Percentiles rank a stretch among this genome's conserved stretches.
These are phyloP conservation scores for Ctena decussata DNA, from an alignment of 2,888 invertebrate genomes.

Conservation along the genomic window DNA sequence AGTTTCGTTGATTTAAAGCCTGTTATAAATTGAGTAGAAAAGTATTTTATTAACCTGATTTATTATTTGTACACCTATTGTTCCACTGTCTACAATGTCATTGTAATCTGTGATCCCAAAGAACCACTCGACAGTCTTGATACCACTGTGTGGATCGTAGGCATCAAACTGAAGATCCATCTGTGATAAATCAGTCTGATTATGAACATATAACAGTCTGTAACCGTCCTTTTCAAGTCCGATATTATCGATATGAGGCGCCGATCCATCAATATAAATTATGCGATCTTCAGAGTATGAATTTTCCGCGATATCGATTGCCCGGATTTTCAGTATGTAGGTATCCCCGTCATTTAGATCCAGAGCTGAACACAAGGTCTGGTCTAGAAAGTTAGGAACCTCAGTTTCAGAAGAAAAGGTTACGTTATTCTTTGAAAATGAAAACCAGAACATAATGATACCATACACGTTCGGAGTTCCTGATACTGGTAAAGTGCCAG, in stretches of 20 bases:
- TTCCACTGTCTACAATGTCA: background rate
- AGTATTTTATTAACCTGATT: background rate
- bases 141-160: conserved; percentile 71
- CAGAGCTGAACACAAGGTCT: conserved; percentile 46
- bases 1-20: too few species aligned
- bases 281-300: conserved; percentile 46
- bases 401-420: background rate
- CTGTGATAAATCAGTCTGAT: conserved; percentile 62
- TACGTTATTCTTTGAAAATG: conserved; percentile 37
- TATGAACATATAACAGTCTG: conserved; percentile 63
- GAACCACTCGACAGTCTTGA: conserved; percentile 61
- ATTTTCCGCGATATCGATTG: conserved; percentile 63
- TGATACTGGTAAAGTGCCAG: conserved; percentile 54
- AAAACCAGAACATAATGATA: conserved; percentile 47
- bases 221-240: conserved; percentile 63
- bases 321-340: conserved; percentile 46
- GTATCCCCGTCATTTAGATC: conserved; percentile 62
- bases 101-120: conserved; percentile 52
- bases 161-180: conserved; percentile 66
- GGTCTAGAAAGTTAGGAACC: conserved; percentile 56
- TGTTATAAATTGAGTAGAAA: too few species aligned
- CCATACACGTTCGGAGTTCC: conserved; percentile 68
- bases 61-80: background rate
- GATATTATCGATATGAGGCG: conserved; percentile 62
- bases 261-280: conserved; percentile 63